These are phyloP conservation scores for Cheilinus undulatus DNA, from an alignment of 2,113 vertebrate species.

Conservation along the genomic window DNA sequence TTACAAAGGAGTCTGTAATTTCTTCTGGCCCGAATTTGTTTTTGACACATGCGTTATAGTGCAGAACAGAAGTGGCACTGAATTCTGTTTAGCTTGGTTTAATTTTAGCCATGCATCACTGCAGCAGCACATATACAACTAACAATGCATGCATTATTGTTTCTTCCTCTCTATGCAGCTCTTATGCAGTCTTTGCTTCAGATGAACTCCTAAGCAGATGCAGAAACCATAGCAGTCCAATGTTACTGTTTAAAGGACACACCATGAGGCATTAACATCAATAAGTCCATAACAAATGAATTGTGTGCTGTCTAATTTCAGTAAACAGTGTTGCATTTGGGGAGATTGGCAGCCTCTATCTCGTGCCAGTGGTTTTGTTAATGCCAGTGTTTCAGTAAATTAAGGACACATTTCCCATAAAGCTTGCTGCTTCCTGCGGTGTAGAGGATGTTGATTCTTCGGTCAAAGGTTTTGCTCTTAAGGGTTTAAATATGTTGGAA, in stretches of 20 bases:
- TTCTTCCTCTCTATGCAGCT: not conserved
- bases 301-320: constrained; percentile 17
- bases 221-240: not conserved
- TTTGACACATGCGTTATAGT: too few relatives aligned
- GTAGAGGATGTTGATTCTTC: constrained; percentile 59
- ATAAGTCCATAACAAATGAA: constrained; percentile 18
- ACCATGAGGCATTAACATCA: constrained; percentile 13
- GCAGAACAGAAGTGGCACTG: not conserved
- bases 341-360: constrained; percentile 35
- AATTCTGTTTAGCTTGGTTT: too few relatives aligned
- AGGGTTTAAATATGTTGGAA: constrained; percentile 61
- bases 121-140: constrained; percentile 14
- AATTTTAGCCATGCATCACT: not conserved
- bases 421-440: constrained; percentile 63
- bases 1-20: too few relatives aligned
- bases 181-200: not conserved
- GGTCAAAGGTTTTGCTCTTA: constrained; percentile 63
- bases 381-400: constrained; percentile 59
- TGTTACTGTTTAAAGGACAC: constrained; percentile 18
- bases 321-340: constrained; percentile 23
- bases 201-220: not conserved
- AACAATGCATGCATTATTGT: not conserved
- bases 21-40: too few relatives aligned
- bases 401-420: constrained; percentile 70
- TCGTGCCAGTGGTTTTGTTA: constrained; percentile 49